Evolutionary conservation across 2,888 invertebrate genomes (phyloP).

Genomic region (Amiota communis): DNA sequence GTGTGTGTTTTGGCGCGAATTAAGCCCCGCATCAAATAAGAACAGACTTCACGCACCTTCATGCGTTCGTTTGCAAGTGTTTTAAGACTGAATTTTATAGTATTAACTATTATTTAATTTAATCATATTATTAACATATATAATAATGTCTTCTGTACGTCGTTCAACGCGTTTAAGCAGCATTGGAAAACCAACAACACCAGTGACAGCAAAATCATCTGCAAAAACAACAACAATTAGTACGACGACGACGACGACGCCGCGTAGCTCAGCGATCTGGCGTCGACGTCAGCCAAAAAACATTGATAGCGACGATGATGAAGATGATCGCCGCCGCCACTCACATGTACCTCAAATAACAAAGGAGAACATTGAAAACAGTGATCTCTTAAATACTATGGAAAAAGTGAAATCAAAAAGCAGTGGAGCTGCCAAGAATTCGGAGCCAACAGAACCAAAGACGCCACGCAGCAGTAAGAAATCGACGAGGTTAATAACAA

Average conservation of each 20-base stretch:
- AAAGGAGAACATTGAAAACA: slow-evolving; percentile 66
- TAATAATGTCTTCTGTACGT: slow-evolving; percentile 65
- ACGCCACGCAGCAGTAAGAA: slow-evolving; percentile 63
- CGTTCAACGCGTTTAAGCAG: slow-evolving; percentile 70
- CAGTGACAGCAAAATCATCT: slow-evolving; percentile 46
- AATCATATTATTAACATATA: slow-evolving; percentile 16
- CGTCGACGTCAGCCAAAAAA: slow-evolving; percentile 53
- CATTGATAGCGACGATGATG: slow-evolving; percentile 53
- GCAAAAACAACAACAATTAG: slow-evolving; percentile 38
- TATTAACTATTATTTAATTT: slow-evolving; percentile 18
- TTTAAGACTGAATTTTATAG: slow-evolving; percentile 8
- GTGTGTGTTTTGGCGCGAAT: too few relatives aligned
- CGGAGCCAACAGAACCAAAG: slow-evolving; percentile 43
- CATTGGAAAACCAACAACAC: slow-evolving; percentile 50
- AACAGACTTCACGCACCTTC: neutral
- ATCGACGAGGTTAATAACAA: slow-evolving; percentile 34
- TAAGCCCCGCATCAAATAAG: too few relatives aligned
- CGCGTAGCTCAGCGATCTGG: slow-evolving; percentile 58
- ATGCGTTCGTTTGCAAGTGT: neutral
- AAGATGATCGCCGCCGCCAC: slow-evolving; percentile 52
- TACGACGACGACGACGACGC: slow-evolving; percentile 41
- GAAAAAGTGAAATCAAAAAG: slow-evolving; percentile 48
- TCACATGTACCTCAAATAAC: slow-evolving; percentile 1
- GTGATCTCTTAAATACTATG: slow-evolving; percentile 61
- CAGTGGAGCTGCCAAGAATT: slow-evolving; percentile 27